Percentiles rank a stretch among this genome's conserved stretches.
Evolutionary conservation across 30 jellyfish, hydroid and myxozoan genomes (phyloP).

Genomic region (Sanderia malayensis): DNA sequence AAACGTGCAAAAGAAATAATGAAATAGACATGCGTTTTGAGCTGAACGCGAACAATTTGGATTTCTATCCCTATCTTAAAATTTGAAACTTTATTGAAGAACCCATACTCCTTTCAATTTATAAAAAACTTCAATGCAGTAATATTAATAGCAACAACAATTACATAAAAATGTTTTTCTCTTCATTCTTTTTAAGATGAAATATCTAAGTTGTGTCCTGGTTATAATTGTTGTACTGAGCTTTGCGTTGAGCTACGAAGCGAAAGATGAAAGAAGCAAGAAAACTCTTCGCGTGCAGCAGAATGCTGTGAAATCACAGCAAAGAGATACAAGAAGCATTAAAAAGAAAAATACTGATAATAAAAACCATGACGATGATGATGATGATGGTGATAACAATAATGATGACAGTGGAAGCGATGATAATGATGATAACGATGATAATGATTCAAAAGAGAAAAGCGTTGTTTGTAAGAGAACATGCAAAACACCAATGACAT

Average conservation of each 20-base stretch:
- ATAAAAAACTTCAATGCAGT: no score
- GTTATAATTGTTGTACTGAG: neutral
- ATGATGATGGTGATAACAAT: slow-evolving; percentile 16
- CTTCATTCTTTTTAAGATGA: no score
- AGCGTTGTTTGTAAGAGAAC: slow-evolving; percentile 65
- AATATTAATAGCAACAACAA: no score
- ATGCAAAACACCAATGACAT: slow-evolving; percentile 87
- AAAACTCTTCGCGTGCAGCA: neutral
- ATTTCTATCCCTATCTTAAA: no score
- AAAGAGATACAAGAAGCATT: slow-evolving; percentile 31
- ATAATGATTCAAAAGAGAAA: slow-evolving; percentile 13
- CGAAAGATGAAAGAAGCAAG: neutral
- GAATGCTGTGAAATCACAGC: neutral
- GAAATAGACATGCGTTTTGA: no score
- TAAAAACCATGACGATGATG: slow-evolving; percentile 13
- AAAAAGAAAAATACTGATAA: slow-evolving; percentile 13
- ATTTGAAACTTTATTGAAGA: no score
- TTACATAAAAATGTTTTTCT: no score
- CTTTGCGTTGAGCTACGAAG: neutral
- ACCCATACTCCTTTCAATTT: no score
- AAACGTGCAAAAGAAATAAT: no score
- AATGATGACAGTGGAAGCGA: slow-evolving; percentile 6
- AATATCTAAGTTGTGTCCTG: neutral
- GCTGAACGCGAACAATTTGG: no score
- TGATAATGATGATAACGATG: slow-evolving; percentile 18